Evolutionary conservation across 2,113 vertebrate genomes (phyloP).

Genomic region (Atlantisia rogersi): DNA sequence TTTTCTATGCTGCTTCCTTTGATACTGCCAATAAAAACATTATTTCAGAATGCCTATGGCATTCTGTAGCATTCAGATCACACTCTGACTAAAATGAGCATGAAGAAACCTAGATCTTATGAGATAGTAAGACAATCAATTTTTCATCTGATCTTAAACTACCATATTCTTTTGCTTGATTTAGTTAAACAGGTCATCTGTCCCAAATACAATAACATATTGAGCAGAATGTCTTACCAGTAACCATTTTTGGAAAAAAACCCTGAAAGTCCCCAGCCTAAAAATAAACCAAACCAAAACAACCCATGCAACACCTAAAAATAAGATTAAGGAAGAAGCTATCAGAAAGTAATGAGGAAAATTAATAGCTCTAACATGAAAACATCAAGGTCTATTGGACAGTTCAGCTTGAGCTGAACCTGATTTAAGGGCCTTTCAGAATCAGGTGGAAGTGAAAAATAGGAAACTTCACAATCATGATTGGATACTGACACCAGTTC

Average conservation of each 20-base stretch:
- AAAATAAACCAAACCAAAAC: not conserved
- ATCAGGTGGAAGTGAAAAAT: not conserved
- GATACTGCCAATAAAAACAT: not conserved
- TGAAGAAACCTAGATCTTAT: not conserved
- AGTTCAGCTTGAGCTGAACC: not conserved
- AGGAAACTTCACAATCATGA: not conserved
- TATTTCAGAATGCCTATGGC: not conserved
- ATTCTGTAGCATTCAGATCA: not conserved
- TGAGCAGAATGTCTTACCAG: not conserved
- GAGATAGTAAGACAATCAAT: not conserved
- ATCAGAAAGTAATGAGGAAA: not conserved
- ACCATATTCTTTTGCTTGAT: not conserved
- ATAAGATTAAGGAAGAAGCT: not conserved
- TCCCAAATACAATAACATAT: not conserved
- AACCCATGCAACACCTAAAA: not conserved
- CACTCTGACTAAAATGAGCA: not conserved
- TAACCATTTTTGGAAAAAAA: not conserved
- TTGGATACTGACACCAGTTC: not conserved
- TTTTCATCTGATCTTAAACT: not conserved
- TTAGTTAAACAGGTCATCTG: not conserved
- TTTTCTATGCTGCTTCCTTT: not conserved
- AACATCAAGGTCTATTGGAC: not conserved
- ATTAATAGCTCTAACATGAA: not conserved
- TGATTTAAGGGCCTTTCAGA: not conserved
- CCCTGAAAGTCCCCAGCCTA: not conserved